Conservation (phyloP, 2,797 vertebrate genomes). For the Enteromius fasciolatus region DNA sequence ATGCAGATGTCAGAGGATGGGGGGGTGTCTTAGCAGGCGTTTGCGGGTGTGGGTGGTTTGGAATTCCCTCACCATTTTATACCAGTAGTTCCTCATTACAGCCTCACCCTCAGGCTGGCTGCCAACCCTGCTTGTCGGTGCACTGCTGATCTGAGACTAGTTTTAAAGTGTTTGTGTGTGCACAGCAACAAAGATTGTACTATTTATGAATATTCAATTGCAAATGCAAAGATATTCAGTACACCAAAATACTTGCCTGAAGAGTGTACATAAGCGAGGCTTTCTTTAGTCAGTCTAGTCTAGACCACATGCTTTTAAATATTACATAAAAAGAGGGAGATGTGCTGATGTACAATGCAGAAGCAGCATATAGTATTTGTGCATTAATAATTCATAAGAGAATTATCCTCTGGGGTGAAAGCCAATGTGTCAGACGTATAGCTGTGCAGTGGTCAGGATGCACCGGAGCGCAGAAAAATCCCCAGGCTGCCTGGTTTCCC, state of each 20-base stretch:
- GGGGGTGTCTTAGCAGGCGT: constrained; percentile 47
- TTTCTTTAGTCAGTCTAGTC: not conserved
- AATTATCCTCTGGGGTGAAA: constrained; percentile 46
- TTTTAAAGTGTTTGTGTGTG: constrained; percentile 9
- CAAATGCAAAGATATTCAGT: not conserved
- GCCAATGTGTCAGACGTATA: constrained; percentile 44
- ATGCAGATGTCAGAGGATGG: constrained; percentile 74
- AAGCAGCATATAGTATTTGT: constrained; percentile 36
- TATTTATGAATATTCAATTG: constrained; percentile 25
- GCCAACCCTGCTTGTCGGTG: constrained; percentile 8
- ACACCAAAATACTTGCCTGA: not conserved
- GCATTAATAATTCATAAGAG: constrained; percentile 60
- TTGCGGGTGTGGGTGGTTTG: constrained; percentile 45
- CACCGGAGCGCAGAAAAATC: constrained; percentile 32
- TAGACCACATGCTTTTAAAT: constrained; percentile 52
- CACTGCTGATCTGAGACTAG: constrained; percentile 18
- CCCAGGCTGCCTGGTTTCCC: constrained; percentile 7
- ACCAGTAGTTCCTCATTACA: constrained; percentile 32
- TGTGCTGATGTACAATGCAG: constrained; percentile 26
- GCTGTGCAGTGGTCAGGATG: constrained; percentile 24
- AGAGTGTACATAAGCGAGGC: constrained; percentile 17
- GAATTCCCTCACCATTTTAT: constrained; percentile 45
- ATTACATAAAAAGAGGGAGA: constrained; percentile 47
- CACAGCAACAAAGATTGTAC: not conserved
- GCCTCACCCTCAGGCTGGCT: constrained; percentile 14